Evolutionary conservation across 2,113 vertebrate species (phyloP), one percentile per base, ranked within the genome.

Genomic region (Synodontis membranacea): DNA sequence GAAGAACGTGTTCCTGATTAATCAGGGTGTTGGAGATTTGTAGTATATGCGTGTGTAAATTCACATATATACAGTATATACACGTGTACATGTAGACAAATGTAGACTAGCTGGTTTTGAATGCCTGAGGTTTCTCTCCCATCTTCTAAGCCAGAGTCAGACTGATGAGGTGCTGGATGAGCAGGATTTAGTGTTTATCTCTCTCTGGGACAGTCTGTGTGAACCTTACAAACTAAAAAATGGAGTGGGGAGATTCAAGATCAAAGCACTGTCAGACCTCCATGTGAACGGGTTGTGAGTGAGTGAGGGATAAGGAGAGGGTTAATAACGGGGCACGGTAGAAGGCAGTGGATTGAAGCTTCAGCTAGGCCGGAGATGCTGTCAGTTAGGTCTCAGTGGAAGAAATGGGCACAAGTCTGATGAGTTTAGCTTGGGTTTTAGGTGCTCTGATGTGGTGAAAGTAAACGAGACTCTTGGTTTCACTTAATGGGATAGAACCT

Each of bases 161-260:
- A 87, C 60, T 85, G 88, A 89, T 89, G 86, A 87, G 79, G 88
- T 89, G 88, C 80, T 83, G 70, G 39, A 9, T 85, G 86, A 85
- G 84, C 83, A 25, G 78, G 70, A 84, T 85, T 87, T 79, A 70
- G 83, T 58, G 31, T 85, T 89, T 87, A 89, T 85, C 88, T 87
- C 88, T 58, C 25, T 74, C 31, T 37, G 31, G 86, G 88, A 87
- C 86, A 85, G 34, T 5, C 21, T 84, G 48, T 60, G 39, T 48
- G 42, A 83, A 81, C 86, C 83, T 86, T 79, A 86, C 84, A 62
- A 89, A 89, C 80, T 88, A 85, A 84, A 84, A 87, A 84, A 79
- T 84, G 83, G 82, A 88, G 80, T 54, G 42, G 76, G 83, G 80
- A 78, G 58, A 17, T 60, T 66, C 34, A n/a, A 56, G 86, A 89